These are phyloP conservation scores for Procambarus clarkii DNA, from an alignment of 1,140 invertebrate genomes.

Conservation along the genomic window DNA sequence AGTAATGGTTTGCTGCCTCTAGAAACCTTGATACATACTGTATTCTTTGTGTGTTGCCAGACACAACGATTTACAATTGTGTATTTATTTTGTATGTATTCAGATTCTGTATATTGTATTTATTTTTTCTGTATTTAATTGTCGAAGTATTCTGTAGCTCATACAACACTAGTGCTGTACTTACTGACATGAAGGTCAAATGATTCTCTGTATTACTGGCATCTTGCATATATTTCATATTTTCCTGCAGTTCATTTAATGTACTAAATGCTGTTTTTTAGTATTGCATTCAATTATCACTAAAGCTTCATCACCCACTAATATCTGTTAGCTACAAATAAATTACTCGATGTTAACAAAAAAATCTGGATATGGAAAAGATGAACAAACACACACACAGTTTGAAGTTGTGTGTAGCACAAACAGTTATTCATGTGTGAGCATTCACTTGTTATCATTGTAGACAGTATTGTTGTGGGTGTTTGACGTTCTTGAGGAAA, in stretches of 20 bases:
- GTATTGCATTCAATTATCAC: too few species aligned
- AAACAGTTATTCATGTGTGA: neutral
- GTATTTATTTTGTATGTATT: too few species aligned
- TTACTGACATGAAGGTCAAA: too few species aligned
- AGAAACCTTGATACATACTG: neutral
- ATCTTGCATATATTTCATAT: too few species aligned
- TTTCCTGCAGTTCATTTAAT: too few species aligned
- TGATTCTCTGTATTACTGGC: too few species aligned
- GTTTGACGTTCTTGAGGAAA: too few species aligned
- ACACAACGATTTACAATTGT: neutral
- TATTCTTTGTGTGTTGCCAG: neutral
- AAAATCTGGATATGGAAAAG: neutral
- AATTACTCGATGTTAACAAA: neutral
- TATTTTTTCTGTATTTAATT: too few species aligned
- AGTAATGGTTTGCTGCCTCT: neutral
- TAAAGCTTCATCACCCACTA: neutral
- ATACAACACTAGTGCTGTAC: neutral
- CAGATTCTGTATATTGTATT: too few species aligned
- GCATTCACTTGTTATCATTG: neutral
- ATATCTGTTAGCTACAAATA: neutral
- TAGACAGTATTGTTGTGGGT: neutral
- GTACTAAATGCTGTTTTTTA: too few species aligned
- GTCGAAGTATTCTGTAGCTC: neutral
- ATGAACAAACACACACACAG: neutral
- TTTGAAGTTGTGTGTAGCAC: neutral